Conservation (phyloP, 2,113 vertebrate species). For the Amphiprion ocellaris region DNA sequence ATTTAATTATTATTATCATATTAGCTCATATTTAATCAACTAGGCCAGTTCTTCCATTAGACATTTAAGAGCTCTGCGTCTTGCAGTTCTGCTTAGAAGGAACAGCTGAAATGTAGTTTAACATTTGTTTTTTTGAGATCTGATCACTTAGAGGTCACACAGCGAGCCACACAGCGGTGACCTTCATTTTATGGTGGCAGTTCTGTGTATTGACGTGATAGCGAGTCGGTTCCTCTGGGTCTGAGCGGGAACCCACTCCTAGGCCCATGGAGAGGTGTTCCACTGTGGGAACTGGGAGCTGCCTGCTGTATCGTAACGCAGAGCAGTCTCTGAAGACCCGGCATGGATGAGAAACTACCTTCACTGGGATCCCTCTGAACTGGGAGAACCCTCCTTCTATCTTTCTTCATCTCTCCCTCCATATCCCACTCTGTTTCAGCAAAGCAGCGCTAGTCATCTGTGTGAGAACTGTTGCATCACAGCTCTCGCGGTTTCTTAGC, state of each 20-base stretch:
- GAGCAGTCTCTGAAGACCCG: constrained; percentile 75
- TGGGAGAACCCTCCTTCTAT: constrained; percentile 43
- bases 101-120: neutral
- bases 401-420: constrained; percentile 37
- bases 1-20: neutral
- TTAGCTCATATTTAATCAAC: neutral
- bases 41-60: neutral
- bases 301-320: constrained; percentile 49
- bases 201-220: constrained; percentile 25
- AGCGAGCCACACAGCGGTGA: neutral
- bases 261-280: constrained; percentile 55
- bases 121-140: neutral
- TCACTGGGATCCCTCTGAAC: constrained; percentile 65
- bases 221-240: constrained; percentile 38
- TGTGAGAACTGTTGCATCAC: constrained; percentile 85
- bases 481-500: constrained; percentile 78
- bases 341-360: constrained; percentile 82
- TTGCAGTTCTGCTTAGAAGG: neutral
- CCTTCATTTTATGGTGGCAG: constrained; percentile 1
- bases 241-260: constrained; percentile 17
- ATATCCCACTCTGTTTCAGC: constrained; percentile 18
- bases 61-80: neutral
- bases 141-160: neutral
- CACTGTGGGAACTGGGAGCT: constrained; percentile 78
- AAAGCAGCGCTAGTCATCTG: constrained; percentile 58